Conservation (phyloP, 1,140 invertebrate genomes). For the Tribolium castaneum region DNA sequence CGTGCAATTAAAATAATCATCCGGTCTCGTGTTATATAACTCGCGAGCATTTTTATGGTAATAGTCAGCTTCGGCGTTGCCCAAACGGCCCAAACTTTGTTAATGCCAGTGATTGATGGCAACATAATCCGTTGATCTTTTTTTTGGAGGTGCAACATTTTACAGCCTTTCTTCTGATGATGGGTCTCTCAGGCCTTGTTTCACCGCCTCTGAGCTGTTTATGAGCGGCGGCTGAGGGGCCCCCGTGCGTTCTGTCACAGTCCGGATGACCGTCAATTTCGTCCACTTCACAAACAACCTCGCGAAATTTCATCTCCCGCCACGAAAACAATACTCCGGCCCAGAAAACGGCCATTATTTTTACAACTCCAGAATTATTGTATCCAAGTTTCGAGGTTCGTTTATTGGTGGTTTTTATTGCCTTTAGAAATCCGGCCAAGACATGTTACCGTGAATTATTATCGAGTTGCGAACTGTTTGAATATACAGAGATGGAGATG, state of each 20-base stretch:
- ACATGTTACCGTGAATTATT: background rate
- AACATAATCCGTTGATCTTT: background rate
- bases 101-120: background rate
- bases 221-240: conserved; percentile 7
- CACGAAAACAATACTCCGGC: conserved; percentile 30
- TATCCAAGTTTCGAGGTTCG: conserved; percentile 22
- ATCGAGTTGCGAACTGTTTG: conserved; percentile 7
- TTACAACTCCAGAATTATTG: conserved; percentile 31
- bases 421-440: conserved; percentile 8
- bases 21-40: background rate
- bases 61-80: background rate
- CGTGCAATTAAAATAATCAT: background rate
- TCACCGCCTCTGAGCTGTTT: background rate
- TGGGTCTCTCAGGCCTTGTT: conserved; percentile 16
- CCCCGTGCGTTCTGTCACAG: conserved; percentile 16
- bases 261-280: conserved; percentile 33
- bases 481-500: background rate
- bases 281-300: conserved; percentile 19
- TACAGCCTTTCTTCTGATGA: background rate
- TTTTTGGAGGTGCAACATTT: background rate
- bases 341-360: conserved; percentile 10
- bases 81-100: background rate
- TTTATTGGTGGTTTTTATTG: conserved; percentile 19
- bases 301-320: conserved; percentile 6
- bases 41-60: background rate